Evolutionary conservation across 2,797 vertebrate genomes (phyloP), one percentile per base, ranked within the genome.

Genomic region (Myoxocephalus aenaeus): DNA sequence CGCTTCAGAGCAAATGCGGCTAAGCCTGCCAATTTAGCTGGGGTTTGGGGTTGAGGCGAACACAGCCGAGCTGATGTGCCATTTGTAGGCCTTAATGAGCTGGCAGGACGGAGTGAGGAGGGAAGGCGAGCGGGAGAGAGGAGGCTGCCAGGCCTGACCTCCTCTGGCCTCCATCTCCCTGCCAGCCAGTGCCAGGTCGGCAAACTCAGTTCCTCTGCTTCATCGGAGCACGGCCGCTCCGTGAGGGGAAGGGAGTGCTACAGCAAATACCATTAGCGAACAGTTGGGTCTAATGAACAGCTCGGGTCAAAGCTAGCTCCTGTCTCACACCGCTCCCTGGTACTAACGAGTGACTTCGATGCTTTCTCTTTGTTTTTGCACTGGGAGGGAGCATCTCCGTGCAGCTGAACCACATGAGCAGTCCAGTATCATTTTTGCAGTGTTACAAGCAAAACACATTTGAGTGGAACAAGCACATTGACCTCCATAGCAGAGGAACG

Each of bases 1-100:
- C 93, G 95, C 96, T 96, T 96, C 96, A 94, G 94, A 96, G 94
- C 88, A 94, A 96, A 94, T 95, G 95, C 83, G 61, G 96, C 95
- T 91, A 95, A 96, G 95, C 94, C 95, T 97, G 96, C 96, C 96
- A 97, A 96, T 96, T 96, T 96, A 97, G 94, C 96, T 92, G 90
- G 93, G 95, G 70, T 91, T 95, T 96, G 88, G 95, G 93, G 93
- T 91, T 92, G 85, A 92, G 92, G 95, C 94, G 94, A 93, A 95
- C 94, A 95, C 92, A 93, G 82, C 88, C 84, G 58, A 94, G 94
- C 94, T 95, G 92, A 95, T 94, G 92, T 90, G 92, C 89, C 95
- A 97, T 97, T 96, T 97, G 96, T 97, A 96, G 96, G 95, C 93
- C 95, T 90, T 96, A 97, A 97, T 97, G 97, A 97, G 96, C 94